Evolutionary conservation across 92 coral and sea anemone genomes (phyloP).

Genomic region (Umimayanthus kanabou): DNA sequence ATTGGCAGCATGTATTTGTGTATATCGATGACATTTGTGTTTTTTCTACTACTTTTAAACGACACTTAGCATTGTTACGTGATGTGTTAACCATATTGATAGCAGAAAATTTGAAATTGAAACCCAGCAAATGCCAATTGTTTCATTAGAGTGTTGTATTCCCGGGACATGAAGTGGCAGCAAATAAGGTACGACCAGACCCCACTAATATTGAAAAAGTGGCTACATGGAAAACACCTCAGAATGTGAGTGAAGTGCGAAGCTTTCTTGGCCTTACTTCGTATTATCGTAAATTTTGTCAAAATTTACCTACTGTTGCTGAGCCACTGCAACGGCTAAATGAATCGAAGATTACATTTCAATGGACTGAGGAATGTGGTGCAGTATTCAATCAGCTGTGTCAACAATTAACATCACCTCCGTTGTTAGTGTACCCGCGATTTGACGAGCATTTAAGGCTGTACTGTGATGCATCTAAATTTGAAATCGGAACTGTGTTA

Average conservation of each 20-base stretch:
- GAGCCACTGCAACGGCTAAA: constrained; percentile 36
- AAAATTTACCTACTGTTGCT: constrained; percentile 25
- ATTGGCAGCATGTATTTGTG: no score
- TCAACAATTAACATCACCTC: background rate
- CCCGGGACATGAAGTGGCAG: constrained; percentile 43
- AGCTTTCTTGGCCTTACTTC: constrained; percentile 22
- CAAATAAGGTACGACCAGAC: constrained; percentile 29
- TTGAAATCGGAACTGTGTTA: constrained; percentile 36
- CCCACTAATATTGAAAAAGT: constrained; percentile 37
- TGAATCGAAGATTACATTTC: constrained; percentile 14
- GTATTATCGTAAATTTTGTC: background rate
- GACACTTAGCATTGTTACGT: background rate
- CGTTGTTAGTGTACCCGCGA: constrained; percentile 7
- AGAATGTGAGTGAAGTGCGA: no score
- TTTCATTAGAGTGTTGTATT: constrained; percentile 36
- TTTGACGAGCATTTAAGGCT: constrained; percentile 33
- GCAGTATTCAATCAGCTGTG: constrained; percentile 35
- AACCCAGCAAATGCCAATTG: constrained; percentile 44
- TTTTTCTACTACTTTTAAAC: no score
- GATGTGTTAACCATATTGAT: constrained; percentile 20
- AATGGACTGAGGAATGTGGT: constrained; percentile 31
- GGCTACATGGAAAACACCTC: no score
- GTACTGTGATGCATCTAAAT: constrained; percentile 35
- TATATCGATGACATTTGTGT: no score
- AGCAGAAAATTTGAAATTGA: constrained; percentile 30